Evolutionary conservation across 2,797 vertebrate species (phyloP).

Genomic region (Tangara arthus): DNA sequence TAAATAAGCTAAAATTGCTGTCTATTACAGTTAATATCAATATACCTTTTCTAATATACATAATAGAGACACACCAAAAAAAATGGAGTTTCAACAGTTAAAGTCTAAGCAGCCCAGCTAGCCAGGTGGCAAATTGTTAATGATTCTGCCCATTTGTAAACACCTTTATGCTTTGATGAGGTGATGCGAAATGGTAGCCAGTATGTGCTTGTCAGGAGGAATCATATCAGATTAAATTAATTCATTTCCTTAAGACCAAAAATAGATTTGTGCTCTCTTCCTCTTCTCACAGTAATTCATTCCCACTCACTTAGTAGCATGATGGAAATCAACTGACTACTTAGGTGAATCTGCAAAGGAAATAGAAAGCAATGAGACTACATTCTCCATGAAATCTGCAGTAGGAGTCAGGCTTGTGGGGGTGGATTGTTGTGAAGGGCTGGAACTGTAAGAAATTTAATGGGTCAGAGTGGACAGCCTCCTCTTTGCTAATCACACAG

Average conservation of each 20-base stretch:
- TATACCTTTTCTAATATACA: not conserved
- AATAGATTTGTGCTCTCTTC: not conserved
- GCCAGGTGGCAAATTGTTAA: not conserved
- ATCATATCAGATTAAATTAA: not conserved
- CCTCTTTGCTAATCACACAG: not conserved
- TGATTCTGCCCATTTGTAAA: slow-evolving; percentile 16
- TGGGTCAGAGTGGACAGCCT: not conserved
- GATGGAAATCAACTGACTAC: not conserved
- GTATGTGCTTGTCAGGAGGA: not conserved
- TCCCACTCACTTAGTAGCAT: not conserved
- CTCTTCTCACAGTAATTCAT: not conserved
- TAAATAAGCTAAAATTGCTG: not conserved
- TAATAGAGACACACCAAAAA: not conserved
- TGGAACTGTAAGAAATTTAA: not conserved
- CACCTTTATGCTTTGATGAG: slow-evolving; percentile 7
- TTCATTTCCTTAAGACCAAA: not conserved
- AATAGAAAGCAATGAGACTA: not conserved
- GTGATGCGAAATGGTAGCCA: not conserved
- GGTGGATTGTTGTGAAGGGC: not conserved
- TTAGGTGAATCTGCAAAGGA: not conserved
- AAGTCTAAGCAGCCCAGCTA: not conserved
- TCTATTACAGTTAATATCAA: not conserved
- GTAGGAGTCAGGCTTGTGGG: not conserved
- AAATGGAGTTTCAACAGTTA: not conserved
- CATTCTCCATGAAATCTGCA: not conserved